Evolutionary conservation across 2,113 vertebrate species (phyloP).

Genomic region (Chrysochloris asiatica): DNA sequence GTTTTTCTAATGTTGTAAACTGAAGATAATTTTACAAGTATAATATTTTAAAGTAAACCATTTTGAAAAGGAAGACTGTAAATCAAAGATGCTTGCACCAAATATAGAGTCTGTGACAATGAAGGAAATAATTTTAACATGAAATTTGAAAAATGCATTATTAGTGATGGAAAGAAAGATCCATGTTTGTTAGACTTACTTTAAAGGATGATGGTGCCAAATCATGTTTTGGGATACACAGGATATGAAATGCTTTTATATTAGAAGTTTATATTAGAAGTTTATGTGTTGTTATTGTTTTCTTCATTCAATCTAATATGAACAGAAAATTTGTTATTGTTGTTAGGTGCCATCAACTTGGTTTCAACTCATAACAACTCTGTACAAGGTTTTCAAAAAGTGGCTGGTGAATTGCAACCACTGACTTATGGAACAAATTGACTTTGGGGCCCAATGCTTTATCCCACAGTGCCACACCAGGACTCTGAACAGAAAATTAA

Average conservation of each 20-base stretch:
- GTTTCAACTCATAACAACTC: too few species aligned
- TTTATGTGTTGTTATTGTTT: not conserved
- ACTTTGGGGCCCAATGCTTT: too few species aligned
- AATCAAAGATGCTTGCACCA: not conserved
- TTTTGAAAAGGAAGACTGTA: conserved; percentile 21
- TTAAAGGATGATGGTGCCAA: not conserved
- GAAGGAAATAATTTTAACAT: not conserved
- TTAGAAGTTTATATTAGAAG: conserved; percentile 11
- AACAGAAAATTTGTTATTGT: conserved; percentile 21
- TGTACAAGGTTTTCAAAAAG: too few species aligned
- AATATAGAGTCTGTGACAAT: not conserved
- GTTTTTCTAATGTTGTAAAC: conserved; percentile 27
- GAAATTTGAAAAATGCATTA: not conserved
- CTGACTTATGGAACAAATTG: too few species aligned
- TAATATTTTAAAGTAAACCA: conserved; percentile 28
- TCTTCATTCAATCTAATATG: not conserved
- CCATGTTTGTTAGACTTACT: not conserved
- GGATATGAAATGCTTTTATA: conserved; percentile 15
- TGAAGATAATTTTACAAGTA: conserved; percentile 35
- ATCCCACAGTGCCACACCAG: too few species aligned
- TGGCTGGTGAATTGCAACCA: too few species aligned
- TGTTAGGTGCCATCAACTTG: too few species aligned
- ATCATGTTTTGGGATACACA: not conserved
- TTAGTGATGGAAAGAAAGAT: not conserved
- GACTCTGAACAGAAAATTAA: not conserved